phyloP scores from a whole-genome alignment of 2,113 vertebrate genomes.

The Ptilonorhynchus violaceus region DNA sequence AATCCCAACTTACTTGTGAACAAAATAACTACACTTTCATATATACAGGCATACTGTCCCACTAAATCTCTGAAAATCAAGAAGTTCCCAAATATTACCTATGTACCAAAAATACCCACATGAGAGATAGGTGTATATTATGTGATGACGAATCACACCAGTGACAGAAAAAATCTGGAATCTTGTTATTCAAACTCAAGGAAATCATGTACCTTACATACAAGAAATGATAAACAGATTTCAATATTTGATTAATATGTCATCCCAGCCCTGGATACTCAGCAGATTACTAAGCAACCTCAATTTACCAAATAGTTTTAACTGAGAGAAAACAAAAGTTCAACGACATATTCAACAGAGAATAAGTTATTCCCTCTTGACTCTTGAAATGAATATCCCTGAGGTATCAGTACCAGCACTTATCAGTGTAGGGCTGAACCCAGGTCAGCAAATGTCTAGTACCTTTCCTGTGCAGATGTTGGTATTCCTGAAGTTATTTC shows the following conservation, averaged over 20 bases:
- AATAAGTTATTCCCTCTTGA: neutral
- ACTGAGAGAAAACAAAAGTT: neutral
- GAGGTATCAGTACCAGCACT: neutral
- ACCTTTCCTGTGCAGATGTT: slow-evolving; percentile 30
- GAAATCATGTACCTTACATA: neutral
- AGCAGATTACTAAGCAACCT: neutral
- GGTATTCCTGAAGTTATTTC: slow-evolving; percentile 13
- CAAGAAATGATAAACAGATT: neutral
- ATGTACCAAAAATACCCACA: neutral
- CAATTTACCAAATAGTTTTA: neutral
- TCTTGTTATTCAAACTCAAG: neutral
- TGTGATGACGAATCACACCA: neutral
- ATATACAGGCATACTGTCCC: neutral
- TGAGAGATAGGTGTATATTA: neutral
- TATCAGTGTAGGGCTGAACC: neutral
- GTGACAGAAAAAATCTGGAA: neutral
- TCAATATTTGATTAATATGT: neutral
- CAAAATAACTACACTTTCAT: neutral
- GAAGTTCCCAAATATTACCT: neutral
- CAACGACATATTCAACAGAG: neutral
- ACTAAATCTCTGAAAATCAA: neutral
- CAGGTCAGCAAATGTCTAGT: neutral
- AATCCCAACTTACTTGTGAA: neutral
- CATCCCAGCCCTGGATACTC: neutral
- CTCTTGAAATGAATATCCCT: neutral